Evolutionary conservation across 2,888 invertebrate genomes (phyloP).

Genomic region (Eledone cirrhosa): DNA sequence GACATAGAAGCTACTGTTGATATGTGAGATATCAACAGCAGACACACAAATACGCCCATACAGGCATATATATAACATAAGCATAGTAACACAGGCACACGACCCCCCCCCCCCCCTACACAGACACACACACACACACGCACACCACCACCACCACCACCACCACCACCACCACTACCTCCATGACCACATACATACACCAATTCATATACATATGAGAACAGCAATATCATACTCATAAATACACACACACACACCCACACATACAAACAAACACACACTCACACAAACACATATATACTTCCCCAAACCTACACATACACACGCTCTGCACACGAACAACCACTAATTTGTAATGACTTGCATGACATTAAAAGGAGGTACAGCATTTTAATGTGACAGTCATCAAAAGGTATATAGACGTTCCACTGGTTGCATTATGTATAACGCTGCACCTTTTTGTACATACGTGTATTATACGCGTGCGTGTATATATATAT

Average conservation of each 20-base stretch:
- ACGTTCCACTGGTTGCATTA: neutral
- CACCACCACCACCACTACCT: neutral
- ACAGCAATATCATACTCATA: too few species aligned
- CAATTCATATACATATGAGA: too few species aligned
- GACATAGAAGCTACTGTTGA: neutral
- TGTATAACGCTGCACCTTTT: neutral
- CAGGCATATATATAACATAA: neutral
- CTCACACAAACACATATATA: too few species aligned
- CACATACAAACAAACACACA: neutral
- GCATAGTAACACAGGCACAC: neutral
- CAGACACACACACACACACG: conserved; percentile 1
- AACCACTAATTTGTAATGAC: neutral
- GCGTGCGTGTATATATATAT: neutral
- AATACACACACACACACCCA: neutral
- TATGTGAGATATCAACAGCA: neutral
- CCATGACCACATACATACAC: too few species aligned
- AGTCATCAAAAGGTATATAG: neutral
- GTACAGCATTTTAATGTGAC: neutral
- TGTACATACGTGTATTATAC: neutral
- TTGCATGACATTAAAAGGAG: neutral
- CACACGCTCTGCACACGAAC: neutral
- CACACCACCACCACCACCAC: neutral
- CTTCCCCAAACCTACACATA: neutral
- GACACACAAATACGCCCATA: neutral
- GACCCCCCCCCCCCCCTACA: neutral